Base-by-base conservation (phyloP, 2,888 invertebrate genomes). In the Zonitis immaculata region DNA sequence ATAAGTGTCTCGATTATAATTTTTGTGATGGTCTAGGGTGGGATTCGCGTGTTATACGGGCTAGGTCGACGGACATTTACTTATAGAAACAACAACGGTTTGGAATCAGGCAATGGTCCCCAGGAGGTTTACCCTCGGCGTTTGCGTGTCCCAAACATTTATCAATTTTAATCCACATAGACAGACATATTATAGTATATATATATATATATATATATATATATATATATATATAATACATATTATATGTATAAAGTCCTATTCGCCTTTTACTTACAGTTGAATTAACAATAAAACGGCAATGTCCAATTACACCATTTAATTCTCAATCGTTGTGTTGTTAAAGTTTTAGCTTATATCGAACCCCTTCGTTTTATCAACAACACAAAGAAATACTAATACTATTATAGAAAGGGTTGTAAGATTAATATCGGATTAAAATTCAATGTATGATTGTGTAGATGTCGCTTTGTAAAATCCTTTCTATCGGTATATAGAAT, bases 331-430 rank as follows among this genome's bases (percentile, higher is more conserved):
- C 66, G 65, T 64, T 62, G 58, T 57, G 63, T 64, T 64, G 67
- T 67, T 68, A 65, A 66, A 68, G 66, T 67, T 66, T 63, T 59
- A 63, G 68, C 62, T 68, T 68, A 66, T n/a, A n/a, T n/a, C n/a
- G 61, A 60, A 56, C 66, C 64, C 65, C 63, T 54, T 54, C 49
- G 47, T 44, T 47, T 55, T 50, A 14, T 32, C 32, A 49, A 27
- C 39, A 47, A 47, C 46, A 55, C 49, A 54, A 60, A 60, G 58
- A 57, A 60, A 49, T 54, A 55, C 56, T 63, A 61, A 66, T 61
- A 56, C 58, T 51, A 62, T 62, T 63, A 62, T 53, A 52, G 48
- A 52, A 57, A 57, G 59, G 61, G 56, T 61, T 59, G 50, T 51
- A 51, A 49, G 54, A 44, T 46, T 57, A 59, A 56, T 59, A 49